Conservation (phyloP, 2,888 invertebrate genomes). For the Caenorhabditis sp. region DNA sequence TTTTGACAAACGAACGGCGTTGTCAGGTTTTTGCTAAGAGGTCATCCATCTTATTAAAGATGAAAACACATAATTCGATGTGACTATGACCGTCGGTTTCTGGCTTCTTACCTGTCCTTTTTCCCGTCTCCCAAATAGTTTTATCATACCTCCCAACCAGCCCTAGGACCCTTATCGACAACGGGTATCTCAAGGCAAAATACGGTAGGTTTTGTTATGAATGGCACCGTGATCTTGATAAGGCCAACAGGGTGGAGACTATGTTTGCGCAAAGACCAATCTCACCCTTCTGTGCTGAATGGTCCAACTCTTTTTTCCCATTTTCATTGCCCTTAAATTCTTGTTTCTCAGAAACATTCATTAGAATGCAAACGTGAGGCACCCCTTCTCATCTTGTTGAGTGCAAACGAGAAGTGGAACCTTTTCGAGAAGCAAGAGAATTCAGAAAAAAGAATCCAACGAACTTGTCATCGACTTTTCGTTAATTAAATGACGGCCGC, state of each 20-base stretch:
- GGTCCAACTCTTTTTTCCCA: conserved; percentile 7
- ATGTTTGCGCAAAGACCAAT: conserved; percentile 21
- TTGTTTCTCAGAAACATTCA: conserved; percentile 14
- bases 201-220: conserved; percentile 13
- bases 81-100: conserved; percentile 15
- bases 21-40: background rate
- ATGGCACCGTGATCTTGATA: conserved; percentile 43
- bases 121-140: background rate
- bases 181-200: background rate
- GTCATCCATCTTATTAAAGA: conserved; percentile 7
- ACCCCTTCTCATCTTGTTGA: background rate
- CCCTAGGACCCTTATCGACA: background rate
- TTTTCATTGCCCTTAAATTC: conserved; percentile 14
- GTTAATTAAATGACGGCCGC: conserved; percentile 41
- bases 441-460: conserved; percentile 6
- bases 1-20: conserved; percentile 1
- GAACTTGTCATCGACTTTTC: conserved; percentile 10
- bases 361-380: background rate
- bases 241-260: conserved; percentile 12
- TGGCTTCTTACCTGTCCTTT: conserved; percentile 34
- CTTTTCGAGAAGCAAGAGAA: background rate
- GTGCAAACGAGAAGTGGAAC: background rate
- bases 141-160: background rate
- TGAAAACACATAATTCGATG: conserved; percentile 23
- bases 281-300: conserved; percentile 3